Evolutionary conservation across 2,113 vertebrate genomes (phyloP), one percentile per base, ranked within the genome.

Genomic region (Axis porcinus): DNA sequence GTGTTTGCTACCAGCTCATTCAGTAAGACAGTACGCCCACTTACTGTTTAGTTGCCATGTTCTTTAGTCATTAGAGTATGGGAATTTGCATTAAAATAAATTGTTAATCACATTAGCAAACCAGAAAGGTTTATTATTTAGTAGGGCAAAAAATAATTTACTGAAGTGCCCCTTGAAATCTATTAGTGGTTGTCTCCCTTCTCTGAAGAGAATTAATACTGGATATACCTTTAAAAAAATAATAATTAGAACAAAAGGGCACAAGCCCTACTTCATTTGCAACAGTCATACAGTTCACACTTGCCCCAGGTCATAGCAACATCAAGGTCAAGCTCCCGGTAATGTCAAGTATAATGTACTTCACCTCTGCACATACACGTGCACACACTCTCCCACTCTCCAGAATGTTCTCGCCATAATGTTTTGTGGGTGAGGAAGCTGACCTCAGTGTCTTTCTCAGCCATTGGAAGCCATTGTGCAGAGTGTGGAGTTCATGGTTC

Each of bases 141-240:
- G 23, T 58, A 76, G 64, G 57, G 21, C 16, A 85, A 86, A 70
- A 88, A 19, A 23, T n/a, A 79, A 91, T 82, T 92, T 83, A 70
- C 33, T 14, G 58, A 76, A 76, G 25, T 83, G 12, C 79, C n/a
- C 52, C 33, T 36, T 50, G 58, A 81, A 86, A 95, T 85, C n/a
- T 86, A 4, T 91, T 88, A 87, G 93, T 95, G 54, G n/a, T 28
- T 89, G 21, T 91, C 28, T 97, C 57, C 91, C 4, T 94, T 83
- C 33, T 81, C 52, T 70, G n/a, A 52, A 45, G 23, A 57, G 23
- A 95, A 89, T 74, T 67, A 60, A 83, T 83, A 67, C 23, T 36
- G 28, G 36, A 50, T 60, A 36, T 8, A 57, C 16, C 52, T 43
- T 74, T 30, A 2, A 16, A 60, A 36, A 67, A 57, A 74, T 0